Conservation (phyloP, 2,888 invertebrate genomes). For the Meloe dianella region DNA sequence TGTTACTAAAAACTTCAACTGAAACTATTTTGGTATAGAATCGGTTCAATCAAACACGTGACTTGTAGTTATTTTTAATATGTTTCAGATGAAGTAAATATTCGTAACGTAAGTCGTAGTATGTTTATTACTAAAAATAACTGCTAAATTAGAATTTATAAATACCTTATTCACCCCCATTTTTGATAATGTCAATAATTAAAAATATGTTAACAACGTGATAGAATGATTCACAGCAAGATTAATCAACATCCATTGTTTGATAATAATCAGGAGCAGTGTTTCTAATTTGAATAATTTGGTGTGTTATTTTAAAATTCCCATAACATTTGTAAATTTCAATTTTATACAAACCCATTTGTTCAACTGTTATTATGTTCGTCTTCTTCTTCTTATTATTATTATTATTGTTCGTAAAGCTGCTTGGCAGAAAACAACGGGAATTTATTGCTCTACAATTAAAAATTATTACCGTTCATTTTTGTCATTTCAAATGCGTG, state of each 20-base stretch:
- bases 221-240: background rate
- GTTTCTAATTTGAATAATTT: background rate
- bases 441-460: background rate
- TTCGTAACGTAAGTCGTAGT: conserved; percentile 50
- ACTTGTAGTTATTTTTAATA: conserved; percentile 49
- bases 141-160: conserved; percentile 47
- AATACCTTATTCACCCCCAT: conserved; percentile 33
- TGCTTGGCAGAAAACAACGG: background rate
- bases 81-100: conserved; percentile 49
- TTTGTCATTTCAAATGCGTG: background rate
- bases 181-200: background rate
- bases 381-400: background rate
- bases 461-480: background rate
- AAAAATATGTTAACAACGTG: conserved; percentile 2
- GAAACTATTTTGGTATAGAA: conserved; percentile 37
- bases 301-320: conserved; percentile 7
- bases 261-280: background rate
- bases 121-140: conserved; percentile 49
- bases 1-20: conserved; percentile 45
- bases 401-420: background rate
- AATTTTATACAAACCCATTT: background rate
- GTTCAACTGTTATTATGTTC: background rate
- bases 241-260: background rate
- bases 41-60: conserved; percentile 45
- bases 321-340: background rate